These are phyloP conservation scores for Egretta garzetta DNA, from an alignment of 2,113 vertebrate genomes.

Conservation along the genomic window DNA sequence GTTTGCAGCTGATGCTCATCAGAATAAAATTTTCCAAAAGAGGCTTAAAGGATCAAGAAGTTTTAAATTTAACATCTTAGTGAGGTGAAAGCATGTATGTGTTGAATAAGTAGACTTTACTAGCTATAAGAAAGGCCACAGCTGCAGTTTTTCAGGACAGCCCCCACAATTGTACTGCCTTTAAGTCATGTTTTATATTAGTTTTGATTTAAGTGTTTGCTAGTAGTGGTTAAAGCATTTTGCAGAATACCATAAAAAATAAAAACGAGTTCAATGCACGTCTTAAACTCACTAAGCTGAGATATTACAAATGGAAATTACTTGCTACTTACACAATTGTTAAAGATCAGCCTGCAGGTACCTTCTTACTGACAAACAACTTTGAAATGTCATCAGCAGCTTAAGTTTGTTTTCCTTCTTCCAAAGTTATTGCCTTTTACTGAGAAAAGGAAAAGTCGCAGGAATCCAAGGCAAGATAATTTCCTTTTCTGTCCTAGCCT, in stretches of 20 bases:
- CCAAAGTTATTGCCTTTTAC: not conserved
- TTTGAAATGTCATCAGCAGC: constrained; percentile 63
- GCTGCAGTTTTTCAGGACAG: not conserved
- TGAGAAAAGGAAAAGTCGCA: not conserved
- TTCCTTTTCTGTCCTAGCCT: not conserved
- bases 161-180: not conserved
- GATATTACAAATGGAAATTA: constrained; percentile 71
- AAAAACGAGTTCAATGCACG: constrained; percentile 50
- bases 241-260: constrained; percentile 40
- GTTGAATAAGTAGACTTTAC: not conserved
- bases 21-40: not conserved
- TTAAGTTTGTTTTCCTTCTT: constrained; percentile 53
- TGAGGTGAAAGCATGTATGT: not conserved
- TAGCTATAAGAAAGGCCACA: not conserved
- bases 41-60: not conserved
- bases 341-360: constrained; percentile 62
- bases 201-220: constrained; percentile 35
- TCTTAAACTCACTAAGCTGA: constrained; percentile 62
- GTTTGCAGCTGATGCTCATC: not conserved
- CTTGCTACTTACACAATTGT: constrained; percentile 64
- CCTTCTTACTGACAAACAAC: constrained; percentile 66
- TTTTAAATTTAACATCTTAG: not conserved
- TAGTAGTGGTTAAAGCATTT: constrained; percentile 42
- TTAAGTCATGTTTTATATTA: constrained; percentile 33
- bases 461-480: not conserved